phyloP scores from a whole-genome alignment of 2,888 invertebrate species.

The Tenthredo mesomela region DNA sequence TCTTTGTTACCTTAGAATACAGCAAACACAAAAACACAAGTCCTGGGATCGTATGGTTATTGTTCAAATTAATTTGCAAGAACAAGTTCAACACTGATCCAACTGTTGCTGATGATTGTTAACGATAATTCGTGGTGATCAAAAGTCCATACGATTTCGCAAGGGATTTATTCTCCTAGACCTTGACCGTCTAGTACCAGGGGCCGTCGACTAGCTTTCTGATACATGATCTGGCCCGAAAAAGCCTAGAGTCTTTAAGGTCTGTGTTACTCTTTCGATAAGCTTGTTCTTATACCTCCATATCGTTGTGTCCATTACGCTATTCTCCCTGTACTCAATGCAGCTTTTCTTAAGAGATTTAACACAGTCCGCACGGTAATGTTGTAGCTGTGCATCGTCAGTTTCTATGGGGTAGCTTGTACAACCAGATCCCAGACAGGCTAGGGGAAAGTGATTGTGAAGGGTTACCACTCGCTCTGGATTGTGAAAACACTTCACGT shows the following conservation, averaged over 20 bases:
- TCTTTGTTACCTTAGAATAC: background rate
- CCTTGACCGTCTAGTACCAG: slow-evolving; percentile 23
- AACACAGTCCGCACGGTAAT: slow-evolving; percentile 96
- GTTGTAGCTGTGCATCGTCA: slow-evolving; percentile 92
- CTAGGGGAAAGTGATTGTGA: slow-evolving; percentile 95
- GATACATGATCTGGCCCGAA: slow-evolving; percentile 78
- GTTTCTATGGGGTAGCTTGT: slow-evolving; percentile 92
- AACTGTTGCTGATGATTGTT: background rate
- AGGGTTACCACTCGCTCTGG: slow-evolving; percentile 92
- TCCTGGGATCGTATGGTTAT: background rate
- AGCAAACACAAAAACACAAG: background rate
- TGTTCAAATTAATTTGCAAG: background rate
- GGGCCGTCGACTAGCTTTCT: slow-evolving; percentile 42
- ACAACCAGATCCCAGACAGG: slow-evolving; percentile 89
- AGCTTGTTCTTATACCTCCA: slow-evolving; percentile 93
- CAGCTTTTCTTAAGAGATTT: slow-evolving; percentile 91
- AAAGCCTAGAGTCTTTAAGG: slow-evolving; percentile 87
- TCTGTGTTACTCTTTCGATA: slow-evolving; percentile 84
- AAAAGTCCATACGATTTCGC: slow-evolving; percentile 47
- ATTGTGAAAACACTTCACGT: slow-evolving; percentile 96
- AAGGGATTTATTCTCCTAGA: slow-evolving; percentile 36
- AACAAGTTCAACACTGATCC: background rate
- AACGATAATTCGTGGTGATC: background rate
- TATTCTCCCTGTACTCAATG: slow-evolving; percentile 89
- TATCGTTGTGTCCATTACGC: slow-evolving; percentile 91